Percentiles rank a stretch among this genome's conserved stretches.
phyloP scores from a whole-genome alignment of 2,888 invertebrate species.

The Mongoloraphidia duomilia region DNA sequence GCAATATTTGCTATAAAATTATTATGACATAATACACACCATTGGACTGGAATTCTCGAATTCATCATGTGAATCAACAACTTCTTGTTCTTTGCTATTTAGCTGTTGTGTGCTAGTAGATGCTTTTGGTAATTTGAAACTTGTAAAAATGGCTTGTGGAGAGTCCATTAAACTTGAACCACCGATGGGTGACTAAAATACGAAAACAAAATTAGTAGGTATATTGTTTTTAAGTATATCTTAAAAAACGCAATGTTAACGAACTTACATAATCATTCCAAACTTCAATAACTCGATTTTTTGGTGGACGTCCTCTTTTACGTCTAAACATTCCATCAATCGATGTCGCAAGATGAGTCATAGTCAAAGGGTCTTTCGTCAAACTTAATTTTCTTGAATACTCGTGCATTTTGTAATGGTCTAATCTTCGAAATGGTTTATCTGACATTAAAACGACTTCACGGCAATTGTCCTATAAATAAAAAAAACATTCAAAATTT shows the following conservation, averaged over 20 bases:
- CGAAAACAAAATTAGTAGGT: constrained; percentile 1
- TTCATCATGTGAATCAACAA: constrained; percentile 26
- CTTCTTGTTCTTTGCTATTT: constrained; percentile 23
- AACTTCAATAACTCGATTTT: constrained; percentile 85
- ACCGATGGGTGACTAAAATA: constrained; percentile 24
- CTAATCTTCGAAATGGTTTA: constrained; percentile 64
- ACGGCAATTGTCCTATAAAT: constrained; percentile 57
- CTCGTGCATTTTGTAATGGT: constrained; percentile 72
- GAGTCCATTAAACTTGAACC: constrained; percentile 38
- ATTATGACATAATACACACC: constrained; percentile 23
- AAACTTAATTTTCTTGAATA: constrained; percentile 29
- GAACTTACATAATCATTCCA: constrained; percentile 67
- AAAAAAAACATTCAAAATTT: constrained; percentile 5
- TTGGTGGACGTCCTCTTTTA: constrained; percentile 90
- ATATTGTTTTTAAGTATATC: neutral
- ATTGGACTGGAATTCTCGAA: constrained; percentile 24
- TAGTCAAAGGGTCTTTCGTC: constrained; percentile 32
- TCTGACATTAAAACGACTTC: constrained; percentile 64
- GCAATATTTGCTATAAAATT: too few relatives aligned
- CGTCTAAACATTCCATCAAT: constrained; percentile 86
- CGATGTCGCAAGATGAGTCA: constrained; percentile 49
- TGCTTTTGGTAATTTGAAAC: constrained; percentile 79
- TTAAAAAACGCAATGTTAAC: neutral
- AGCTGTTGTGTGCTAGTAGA: constrained; percentile 21
- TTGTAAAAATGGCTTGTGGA: constrained; percentile 85